phyloP scores from a whole-genome alignment of 2,113 vertebrate species.

The Abramis brama region DNA sequence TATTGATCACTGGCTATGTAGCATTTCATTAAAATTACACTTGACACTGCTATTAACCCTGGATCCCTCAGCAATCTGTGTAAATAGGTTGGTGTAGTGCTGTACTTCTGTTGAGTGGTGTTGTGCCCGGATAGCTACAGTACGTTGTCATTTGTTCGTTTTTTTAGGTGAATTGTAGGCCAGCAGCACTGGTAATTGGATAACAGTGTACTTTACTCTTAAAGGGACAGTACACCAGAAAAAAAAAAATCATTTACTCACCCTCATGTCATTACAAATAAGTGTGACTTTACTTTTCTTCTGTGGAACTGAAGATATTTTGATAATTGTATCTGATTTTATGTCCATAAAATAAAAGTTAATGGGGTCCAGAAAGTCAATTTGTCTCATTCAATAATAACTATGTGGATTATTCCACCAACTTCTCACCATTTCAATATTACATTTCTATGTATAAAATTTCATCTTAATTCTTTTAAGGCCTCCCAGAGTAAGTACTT shows the following conservation, averaged over 20 bases:
- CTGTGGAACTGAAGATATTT: background rate
- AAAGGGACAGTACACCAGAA: background rate
- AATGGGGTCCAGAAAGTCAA: background rate
- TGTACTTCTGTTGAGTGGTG: slow-evolving; percentile 25
- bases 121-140: background rate
- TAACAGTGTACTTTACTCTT: background rate
- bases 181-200: background rate
- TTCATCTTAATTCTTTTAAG: no score
- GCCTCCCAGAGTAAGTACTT: no score
- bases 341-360: background rate
- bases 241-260: background rate
- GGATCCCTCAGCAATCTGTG: slow-evolving; percentile 19
- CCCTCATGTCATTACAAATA: background rate
- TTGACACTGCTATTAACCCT: slow-evolving; percentile 35
- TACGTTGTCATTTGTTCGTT: background rate
- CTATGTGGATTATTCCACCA: no score
- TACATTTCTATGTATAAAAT: no score
- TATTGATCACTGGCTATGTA: slow-evolving; percentile 47
- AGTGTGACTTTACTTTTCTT: background rate
- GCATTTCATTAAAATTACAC: slow-evolving; percentile 41
- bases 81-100: slow-evolving; percentile 14
- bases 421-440: no score
- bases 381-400: background rate
- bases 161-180: background rate
- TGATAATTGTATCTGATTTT: background rate